Conservation (phyloP, 1,140 invertebrate genomes). For the Drosophila varians region DNA sequence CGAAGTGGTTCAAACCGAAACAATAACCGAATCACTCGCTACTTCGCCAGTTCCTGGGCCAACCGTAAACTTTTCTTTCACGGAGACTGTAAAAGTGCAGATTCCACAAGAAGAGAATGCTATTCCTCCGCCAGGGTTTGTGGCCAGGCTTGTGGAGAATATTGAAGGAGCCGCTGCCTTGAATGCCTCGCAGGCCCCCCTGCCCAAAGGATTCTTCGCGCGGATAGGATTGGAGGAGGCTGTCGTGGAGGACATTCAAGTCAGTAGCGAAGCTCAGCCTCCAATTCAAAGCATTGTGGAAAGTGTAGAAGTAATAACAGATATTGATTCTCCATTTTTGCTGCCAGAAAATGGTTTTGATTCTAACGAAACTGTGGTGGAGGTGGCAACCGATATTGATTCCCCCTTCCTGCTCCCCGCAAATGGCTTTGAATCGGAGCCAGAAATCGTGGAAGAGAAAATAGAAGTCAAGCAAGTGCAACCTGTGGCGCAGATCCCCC, state of each 20-base stretch:
- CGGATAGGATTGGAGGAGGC: not conserved
- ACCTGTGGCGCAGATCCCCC: not conserved
- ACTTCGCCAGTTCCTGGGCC: conserved; percentile 1
- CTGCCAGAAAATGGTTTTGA: conserved; percentile 20
- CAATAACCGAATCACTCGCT: conserved; percentile 4
- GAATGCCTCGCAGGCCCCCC: not conserved
- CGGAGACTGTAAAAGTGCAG: conserved; percentile 11
- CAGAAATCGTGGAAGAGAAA: conserved; percentile 13
- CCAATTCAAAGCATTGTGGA: conserved; percentile 2
- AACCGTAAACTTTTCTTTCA: conserved; percentile 3
- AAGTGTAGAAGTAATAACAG: conserved; percentile 9
- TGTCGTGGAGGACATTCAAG: conserved; percentile 15
- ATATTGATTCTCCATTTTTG: conserved; percentile 19
- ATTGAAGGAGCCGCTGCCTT: conserved; percentile 20
- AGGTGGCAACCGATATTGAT: not conserved
- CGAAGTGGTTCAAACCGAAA: conserved; percentile 26
- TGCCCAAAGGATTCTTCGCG: conserved; percentile 5
- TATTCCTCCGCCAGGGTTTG: conserved; percentile 24
- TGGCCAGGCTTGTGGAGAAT: conserved; percentile 29
- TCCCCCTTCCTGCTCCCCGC: conserved; percentile 20
- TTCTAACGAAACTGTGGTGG: conserved; percentile 10
- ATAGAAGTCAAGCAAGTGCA: not conserved
- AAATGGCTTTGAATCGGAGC: conserved; percentile 13
- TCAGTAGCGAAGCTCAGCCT: not conserved
- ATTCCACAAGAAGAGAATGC: conserved; percentile 7